phyloP scores from a whole-genome alignment of 2,113 vertebrate genomes.

The Peromyscus leucopus region DNA sequence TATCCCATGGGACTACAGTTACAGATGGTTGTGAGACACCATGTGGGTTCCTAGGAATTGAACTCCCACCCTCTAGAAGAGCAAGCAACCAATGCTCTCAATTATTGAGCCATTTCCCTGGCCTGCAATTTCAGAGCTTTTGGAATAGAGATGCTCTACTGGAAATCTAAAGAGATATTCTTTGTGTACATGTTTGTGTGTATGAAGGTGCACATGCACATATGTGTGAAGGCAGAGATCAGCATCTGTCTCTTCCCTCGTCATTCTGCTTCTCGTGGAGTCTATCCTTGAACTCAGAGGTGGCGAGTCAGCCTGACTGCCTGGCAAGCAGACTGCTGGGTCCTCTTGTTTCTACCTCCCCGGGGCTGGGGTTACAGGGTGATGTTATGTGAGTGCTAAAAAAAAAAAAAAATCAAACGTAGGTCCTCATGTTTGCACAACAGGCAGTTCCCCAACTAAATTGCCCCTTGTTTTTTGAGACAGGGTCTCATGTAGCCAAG shows the following conservation, averaged over 20 bases:
- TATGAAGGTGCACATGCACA: background rate
- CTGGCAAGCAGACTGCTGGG: background rate
- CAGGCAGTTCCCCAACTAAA: background rate
- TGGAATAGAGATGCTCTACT: background rate
- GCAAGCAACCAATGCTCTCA: background rate
- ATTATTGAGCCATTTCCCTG: background rate
- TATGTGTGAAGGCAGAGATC: background rate
- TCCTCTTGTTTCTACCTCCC: background rate
- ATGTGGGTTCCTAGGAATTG: background rate
- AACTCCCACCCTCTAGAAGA: background rate
- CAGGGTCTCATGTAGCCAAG: background rate
- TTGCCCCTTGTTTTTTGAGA: background rate
- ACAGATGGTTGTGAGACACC: background rate
- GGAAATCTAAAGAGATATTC: background rate
- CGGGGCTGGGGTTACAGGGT: background rate
- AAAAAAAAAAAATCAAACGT: background rate
- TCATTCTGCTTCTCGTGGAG: no score
- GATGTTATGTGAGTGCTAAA: background rate
- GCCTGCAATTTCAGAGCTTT: background rate
- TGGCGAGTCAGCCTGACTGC: background rate
- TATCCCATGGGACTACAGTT: background rate
- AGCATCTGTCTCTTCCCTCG: background rate
- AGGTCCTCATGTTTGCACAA: background rate
- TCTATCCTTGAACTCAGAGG: background rate
- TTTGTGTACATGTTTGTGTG: background rate